phyloP scores from a whole-genome alignment of 2,888 invertebrate genomes.

The Melipona bicolor region DNA sequence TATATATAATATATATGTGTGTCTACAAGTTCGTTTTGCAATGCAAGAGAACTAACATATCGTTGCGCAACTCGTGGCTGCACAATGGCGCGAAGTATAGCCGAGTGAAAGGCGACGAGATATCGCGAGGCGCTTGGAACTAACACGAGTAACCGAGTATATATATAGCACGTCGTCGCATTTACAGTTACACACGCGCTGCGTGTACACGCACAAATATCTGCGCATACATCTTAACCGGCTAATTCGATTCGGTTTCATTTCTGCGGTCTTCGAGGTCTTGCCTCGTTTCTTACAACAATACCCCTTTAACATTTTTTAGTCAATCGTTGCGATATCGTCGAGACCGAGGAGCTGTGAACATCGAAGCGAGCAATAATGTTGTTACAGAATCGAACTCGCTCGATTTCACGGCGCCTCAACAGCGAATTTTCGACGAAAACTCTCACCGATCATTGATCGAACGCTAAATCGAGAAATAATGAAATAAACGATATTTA shows the following conservation, averaged over 20 bases:
- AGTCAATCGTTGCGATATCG: neutral
- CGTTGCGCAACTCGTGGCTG: conserved; percentile 77
- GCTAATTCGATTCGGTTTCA: conserved; percentile 35
- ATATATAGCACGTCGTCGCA: conserved; percentile 24
- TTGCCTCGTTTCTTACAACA: neutral
- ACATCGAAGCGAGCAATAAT: neutral
- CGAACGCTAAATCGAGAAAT: too few relatives aligned
- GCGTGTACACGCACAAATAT: conserved; percentile 10
- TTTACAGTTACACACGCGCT: conserved; percentile 37
- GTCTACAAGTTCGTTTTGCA: conserved; percentile 56
- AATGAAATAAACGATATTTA: too few relatives aligned
- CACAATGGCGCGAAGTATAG: conserved; percentile 75
- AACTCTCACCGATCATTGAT: too few relatives aligned
- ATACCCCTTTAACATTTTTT: neutral
- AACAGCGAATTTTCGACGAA: neutral
- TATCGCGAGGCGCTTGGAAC: conserved; percentile 56
- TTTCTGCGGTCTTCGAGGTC: conserved; percentile 13
- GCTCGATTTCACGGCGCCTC: neutral
- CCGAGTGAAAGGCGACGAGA: conserved; percentile 81
- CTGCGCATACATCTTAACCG: neutral
- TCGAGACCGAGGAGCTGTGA: neutral
- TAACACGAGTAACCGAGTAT: conserved; percentile 58
- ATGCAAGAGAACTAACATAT: conserved; percentile 74
- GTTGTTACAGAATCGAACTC: neutral
- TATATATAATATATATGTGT: too few relatives aligned